These are phyloP conservation scores for Phrynosoma platyrhinos DNA, from an alignment of 2,113 vertebrate species.

Conservation along the genomic window DNA sequence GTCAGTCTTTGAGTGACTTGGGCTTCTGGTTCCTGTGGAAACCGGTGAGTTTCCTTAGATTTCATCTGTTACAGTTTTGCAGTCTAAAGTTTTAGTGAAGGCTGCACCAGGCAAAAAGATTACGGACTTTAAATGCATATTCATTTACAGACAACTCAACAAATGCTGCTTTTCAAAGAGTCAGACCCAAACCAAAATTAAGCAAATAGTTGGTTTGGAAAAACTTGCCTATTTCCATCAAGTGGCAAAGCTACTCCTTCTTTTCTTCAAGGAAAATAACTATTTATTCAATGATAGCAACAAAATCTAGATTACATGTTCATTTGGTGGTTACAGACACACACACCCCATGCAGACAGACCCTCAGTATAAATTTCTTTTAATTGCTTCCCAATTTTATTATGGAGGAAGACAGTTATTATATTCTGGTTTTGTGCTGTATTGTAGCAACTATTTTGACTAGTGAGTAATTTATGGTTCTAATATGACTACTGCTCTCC, in stretches of 20 bases:
- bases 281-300: neutral
- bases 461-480: neutral
- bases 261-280: neutral
- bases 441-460: neutral
- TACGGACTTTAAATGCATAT: neutral
- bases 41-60: neutral
- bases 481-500: neutral
- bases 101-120: neutral
- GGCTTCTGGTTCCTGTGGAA: neutral
- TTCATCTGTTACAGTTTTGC: neutral
- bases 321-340: neutral
- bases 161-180: neutral
- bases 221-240: neutral
- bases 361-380: neutral
- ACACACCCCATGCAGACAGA: no score
- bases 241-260: neutral
- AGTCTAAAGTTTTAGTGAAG: neutral
- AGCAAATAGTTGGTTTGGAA: neutral
- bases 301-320: neutral
- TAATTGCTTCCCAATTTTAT: neutral
- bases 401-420: neutral
- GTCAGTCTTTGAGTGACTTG: neutral
- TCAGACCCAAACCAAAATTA: neutral
- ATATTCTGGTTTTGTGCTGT: neutral
- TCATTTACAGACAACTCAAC: neutral